Conservation (phyloP, 2,888 invertebrate species). For the Marasmarcha lunaedactyla region DNA sequence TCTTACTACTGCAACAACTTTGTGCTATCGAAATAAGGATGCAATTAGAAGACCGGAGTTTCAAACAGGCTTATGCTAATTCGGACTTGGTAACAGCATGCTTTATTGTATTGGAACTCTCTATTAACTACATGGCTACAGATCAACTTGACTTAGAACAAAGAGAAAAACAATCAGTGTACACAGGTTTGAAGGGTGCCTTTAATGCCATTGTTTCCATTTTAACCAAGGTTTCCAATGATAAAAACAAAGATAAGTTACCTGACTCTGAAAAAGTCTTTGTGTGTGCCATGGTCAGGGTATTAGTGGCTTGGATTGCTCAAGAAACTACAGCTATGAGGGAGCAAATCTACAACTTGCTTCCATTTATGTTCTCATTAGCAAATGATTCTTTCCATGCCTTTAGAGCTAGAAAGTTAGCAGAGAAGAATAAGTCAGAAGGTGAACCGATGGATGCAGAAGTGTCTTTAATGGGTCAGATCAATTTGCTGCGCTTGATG, state of each 20-base stretch:
- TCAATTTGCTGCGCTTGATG: constrained; percentile 84
- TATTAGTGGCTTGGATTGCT: constrained; percentile 89
- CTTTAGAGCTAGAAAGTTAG: constrained; percentile 73
- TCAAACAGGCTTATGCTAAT: constrained; percentile 82
- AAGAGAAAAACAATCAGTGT: constrained; percentile 91
- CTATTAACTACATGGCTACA: constrained; percentile 82
- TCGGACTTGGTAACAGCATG: constrained; percentile 85
- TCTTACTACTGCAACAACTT: constrained; percentile 85
- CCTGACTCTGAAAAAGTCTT: constrained; percentile 80
- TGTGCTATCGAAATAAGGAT: constrained; percentile 94
- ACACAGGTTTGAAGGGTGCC: constrained; percentile 90
- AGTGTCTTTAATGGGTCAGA: constrained; percentile 59
- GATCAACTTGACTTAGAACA: constrained; percentile 88
- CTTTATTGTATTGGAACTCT: constrained; percentile 84
- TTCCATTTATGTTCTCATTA: constrained; percentile 84
- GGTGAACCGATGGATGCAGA: constrained; percentile 62
- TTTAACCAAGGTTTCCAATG: constrained; percentile 78
- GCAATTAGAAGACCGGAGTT: constrained; percentile 89
- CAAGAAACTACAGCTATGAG: constrained; percentile 92
- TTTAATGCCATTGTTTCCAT: constrained; percentile 85
- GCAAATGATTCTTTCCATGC: constrained; percentile 88
- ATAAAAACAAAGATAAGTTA: constrained; percentile 78
- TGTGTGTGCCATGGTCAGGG: constrained; percentile 86
- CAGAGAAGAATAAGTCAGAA: constrained; percentile 75
- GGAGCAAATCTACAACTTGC: constrained; percentile 81